Evolutionary conservation across 1,140 invertebrate genomes (phyloP).

Genomic region (Philopotamus ludificatus): DNA sequence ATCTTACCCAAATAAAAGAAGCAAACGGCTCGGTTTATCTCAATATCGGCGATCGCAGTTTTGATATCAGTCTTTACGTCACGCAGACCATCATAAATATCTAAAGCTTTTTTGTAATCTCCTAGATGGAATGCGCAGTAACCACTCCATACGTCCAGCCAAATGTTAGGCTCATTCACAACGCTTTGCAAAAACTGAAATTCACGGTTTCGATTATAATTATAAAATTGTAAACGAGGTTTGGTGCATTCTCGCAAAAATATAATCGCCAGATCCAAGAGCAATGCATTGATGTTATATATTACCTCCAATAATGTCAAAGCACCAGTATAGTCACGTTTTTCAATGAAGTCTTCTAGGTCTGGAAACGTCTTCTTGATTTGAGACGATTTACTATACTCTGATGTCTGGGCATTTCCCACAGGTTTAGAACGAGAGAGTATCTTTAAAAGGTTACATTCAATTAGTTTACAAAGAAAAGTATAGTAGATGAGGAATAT

Average conservation of each 20-base stretch:
- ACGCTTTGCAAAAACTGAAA: constrained; percentile 49
- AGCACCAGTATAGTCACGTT: constrained; percentile 91
- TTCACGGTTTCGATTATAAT: not conserved
- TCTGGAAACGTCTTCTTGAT: constrained; percentile 60
- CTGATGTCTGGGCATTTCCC: constrained; percentile 12
- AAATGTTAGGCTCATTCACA: constrained; percentile 58
- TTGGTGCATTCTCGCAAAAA: too few relatives aligned
- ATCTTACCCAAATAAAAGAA: constrained; percentile 90
- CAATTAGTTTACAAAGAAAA: too few relatives aligned
- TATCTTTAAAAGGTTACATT: too few relatives aligned
- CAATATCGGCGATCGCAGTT: constrained; percentile 56
- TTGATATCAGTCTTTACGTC: constrained; percentile 48
- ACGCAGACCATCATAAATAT: constrained; percentile 64
- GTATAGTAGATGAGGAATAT: too few relatives aligned
- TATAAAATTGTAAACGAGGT: not conserved
- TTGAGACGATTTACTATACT: constrained; percentile 3
- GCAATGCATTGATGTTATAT: constrained; percentile 11
- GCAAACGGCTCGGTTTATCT: constrained; percentile 86
- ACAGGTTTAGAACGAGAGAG: constrained; percentile 71
- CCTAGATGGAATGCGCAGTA: constrained; percentile 95
- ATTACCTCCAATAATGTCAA: constrained; percentile 86
- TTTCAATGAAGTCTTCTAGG: constrained; percentile 87
- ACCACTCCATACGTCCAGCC: constrained; percentile 83
- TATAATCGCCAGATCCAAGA: too few relatives aligned
- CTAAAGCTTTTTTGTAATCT: constrained; percentile 86